Evolutionary conservation across 2,113 vertebrate species (phyloP).

Genomic region (Desmodus rotundus): DNA sequence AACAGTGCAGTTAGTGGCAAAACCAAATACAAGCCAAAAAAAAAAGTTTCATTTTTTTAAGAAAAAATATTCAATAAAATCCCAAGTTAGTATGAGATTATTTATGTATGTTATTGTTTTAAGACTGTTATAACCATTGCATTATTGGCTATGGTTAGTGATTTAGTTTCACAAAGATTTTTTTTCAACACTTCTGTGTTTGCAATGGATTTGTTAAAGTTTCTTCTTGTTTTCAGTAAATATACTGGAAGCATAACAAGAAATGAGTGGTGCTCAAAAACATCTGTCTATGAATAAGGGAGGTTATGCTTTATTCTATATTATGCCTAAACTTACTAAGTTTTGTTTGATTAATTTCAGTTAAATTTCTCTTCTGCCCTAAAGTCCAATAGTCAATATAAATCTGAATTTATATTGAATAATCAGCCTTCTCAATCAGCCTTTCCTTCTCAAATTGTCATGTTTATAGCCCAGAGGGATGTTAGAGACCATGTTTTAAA

Average conservation of each 20-base stretch:
- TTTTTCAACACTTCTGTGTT: not conserved
- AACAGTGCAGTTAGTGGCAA: conserved; percentile 50
- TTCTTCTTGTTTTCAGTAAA: not conserved
- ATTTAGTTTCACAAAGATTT: not conserved
- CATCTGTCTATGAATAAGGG: not conserved
- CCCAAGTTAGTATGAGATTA: not conserved
- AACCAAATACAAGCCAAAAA: conserved; percentile 1
- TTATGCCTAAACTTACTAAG: not conserved
- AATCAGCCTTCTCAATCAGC: not conserved
- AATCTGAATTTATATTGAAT: not conserved
- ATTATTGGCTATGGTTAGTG: not conserved
- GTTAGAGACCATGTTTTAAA: not conserved
- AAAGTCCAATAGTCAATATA: not conserved
- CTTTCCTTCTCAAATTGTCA: not conserved
- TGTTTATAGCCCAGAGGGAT: not conserved
- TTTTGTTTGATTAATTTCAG: not conserved
- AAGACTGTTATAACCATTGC: not conserved
- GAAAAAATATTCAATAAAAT: conserved; percentile 31
- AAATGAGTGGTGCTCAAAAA: not conserved
- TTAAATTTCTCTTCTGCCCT: not conserved
- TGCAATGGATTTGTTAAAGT: not conserved
- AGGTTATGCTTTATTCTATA: not conserved
- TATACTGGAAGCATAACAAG: not conserved
- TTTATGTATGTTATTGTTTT: not conserved
- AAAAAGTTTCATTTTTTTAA: not conserved